These are phyloP conservation scores for Melinaea marsaeus DNA, from an alignment of 2,888 invertebrate genomes.

Conservation along the genomic window DNA sequence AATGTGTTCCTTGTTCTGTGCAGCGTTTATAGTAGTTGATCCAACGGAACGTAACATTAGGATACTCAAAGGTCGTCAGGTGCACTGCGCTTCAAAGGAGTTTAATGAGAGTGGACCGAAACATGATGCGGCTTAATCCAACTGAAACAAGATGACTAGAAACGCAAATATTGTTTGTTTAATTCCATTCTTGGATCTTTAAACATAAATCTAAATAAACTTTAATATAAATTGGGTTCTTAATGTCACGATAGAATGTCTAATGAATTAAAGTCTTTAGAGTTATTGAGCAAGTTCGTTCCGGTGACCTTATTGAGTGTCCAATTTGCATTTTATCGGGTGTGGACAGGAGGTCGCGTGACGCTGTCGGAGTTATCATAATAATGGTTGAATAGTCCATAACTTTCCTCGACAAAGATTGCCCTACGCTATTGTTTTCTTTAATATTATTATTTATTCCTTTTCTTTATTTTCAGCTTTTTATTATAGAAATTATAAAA, in stretches of 20 bases:
- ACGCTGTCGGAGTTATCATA: constrained; percentile 70
- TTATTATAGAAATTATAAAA: too few relatives aligned
- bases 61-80: constrained; percentile 60
- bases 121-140: constrained; percentile 9
- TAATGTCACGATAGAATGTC: neutral
- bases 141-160: constrained; percentile 4
- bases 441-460: constrained; percentile 13
- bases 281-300: constrained; percentile 66
- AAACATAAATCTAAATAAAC: too few relatives aligned
- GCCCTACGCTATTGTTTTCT: constrained; percentile 22
- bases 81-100: constrained; percentile 45
- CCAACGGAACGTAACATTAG: constrained; percentile 60
- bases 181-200: neutral
- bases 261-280: constrained; percentile 7
- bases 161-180: neutral
- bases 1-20: constrained; percentile 61
- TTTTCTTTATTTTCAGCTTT: neutral
- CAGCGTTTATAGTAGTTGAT: constrained; percentile 49
- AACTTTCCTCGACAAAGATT: constrained; percentile 41
- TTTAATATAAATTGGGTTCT: too few relatives aligned
- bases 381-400: constrained; percentile 69
- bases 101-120: constrained; percentile 33
- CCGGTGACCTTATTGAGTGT: constrained; percentile 67
- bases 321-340: constrained; percentile 74
- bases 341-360: constrained; percentile 74